A percentile compares a stretch with the other conserved stretches of the same genome.
Evolutionary conservation across 2,113 vertebrate species (phyloP).

Genomic region (Proterorhinus semilunaris): DNA sequence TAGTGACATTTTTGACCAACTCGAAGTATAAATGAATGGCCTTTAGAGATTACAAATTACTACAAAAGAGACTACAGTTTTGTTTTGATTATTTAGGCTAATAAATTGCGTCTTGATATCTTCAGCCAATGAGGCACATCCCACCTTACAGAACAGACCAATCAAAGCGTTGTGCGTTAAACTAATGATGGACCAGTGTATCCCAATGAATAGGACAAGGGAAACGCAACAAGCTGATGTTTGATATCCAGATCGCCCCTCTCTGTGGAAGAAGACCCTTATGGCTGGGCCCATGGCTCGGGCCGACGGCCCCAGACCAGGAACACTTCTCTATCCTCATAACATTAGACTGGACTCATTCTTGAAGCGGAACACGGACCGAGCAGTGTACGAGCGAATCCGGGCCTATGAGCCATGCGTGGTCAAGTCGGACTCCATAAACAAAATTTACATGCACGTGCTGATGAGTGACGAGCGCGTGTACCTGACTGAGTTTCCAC

Average conservation of each 20-base stretch:
- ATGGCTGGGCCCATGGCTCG: constrained; percentile 57
- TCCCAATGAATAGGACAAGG: not conserved
- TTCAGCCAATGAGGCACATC: not conserved
- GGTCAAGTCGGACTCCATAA: constrained; percentile 68
- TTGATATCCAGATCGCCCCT: not conserved
- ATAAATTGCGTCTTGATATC: not conserved
- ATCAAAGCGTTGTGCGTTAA: not conserved
- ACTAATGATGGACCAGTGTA: not conserved
- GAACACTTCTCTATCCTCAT: constrained; percentile 25
- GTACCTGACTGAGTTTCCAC: constrained; percentile 77
- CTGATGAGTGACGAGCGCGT: constrained; percentile 77
- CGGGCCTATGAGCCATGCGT: constrained; percentile 78
- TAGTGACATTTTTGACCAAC: no score
- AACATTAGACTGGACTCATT: constrained; percentile 78
- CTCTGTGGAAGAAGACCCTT: constrained; percentile 36
- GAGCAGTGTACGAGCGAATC: constrained; percentile 71
- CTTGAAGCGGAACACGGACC: constrained; percentile 73
- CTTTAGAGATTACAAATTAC: no score
- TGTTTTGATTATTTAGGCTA: no score
- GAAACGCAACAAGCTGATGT: not conserved
- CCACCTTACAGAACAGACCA: not conserved
- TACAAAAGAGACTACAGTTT: no score
- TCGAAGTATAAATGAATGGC: no score
- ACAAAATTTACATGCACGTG: constrained; percentile 76
- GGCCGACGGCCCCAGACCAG: constrained; percentile 7